Conservation (phyloP, 2,888 invertebrate species). For the Uropetala carovei region DNA sequence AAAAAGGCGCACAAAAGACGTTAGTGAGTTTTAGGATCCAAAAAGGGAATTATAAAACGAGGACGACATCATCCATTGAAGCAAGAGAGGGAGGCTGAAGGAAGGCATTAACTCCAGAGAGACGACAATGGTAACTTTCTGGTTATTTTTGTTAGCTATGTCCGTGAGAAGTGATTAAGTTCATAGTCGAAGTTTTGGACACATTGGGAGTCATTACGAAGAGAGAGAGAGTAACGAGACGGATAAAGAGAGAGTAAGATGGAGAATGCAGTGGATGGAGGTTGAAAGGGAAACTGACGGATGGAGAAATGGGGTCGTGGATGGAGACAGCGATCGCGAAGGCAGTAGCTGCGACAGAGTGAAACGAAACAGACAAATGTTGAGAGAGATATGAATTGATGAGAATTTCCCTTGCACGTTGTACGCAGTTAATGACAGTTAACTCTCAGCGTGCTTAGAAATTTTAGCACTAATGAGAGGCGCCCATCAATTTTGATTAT, state of each 20-base stretch:
- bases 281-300: too few relatives aligned
- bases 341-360: too few relatives aligned
- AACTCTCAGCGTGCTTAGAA: too few relatives aligned
- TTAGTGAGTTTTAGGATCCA: neutral
- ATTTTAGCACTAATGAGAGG: too few relatives aligned
- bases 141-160: conserved; percentile 22
- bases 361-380: too few relatives aligned
- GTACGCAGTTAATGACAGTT: too few relatives aligned
- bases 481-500: too few relatives aligned
- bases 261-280: neutral
- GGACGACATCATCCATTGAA: conserved; percentile 15
- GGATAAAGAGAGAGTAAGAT: neutral
- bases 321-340: too few relatives aligned
- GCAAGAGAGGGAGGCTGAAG: neutral
- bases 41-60: conserved; percentile 48
- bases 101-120: conserved; percentile 2
- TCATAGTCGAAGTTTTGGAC: conserved; percentile 37
- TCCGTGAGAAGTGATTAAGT: conserved; percentile 45
- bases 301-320: too few relatives aligned
- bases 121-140: neutral
- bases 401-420: too few relatives aligned
- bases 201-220: conserved; percentile 5
- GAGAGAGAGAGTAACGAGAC: neutral
- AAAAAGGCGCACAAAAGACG: conserved; percentile 22
- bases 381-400: too few relatives aligned